Evolutionary conservation across 1,140 invertebrate genomes (phyloP).

Genomic region (Heliconius hewitsoni): DNA sequence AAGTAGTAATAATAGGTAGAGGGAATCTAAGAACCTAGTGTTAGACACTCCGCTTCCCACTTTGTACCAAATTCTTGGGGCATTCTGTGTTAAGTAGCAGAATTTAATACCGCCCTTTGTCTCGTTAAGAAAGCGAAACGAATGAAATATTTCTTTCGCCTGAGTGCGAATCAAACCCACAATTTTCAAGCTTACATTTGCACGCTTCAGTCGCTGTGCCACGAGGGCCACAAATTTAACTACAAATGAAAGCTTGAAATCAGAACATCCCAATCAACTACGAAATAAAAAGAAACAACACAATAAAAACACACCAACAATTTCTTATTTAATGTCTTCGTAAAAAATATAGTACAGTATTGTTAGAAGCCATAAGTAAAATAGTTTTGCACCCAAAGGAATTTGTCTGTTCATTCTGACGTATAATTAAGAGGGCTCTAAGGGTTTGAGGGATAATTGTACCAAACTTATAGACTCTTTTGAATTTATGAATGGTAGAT

Average conservation of each 20-base stretch:
- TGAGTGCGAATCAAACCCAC: no score
- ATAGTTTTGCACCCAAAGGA: constrained; percentile 12
- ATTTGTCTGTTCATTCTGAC: constrained; percentile 19
- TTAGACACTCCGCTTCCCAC: no score
- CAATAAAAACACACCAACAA: neutral
- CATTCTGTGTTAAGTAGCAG: no score
- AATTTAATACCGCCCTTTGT: no score
- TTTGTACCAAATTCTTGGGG: no score
- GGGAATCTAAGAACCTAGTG: no score
- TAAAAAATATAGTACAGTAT: neutral
- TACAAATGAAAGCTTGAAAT: no score
- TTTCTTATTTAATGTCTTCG: neutral
- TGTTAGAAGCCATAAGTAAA: constrained; percentile 1
- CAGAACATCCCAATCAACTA: neutral
- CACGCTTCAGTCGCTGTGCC: no score
- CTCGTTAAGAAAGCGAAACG: no score
- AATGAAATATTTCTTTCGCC: no score
- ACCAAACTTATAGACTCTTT: constrained; percentile 6
- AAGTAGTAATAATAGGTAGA: no score
- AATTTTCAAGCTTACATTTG: no score
- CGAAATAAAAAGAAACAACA: neutral
- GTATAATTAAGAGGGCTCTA: constrained; percentile 16
- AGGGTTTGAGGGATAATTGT: constrained; percentile 13
- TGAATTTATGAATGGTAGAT: neutral
- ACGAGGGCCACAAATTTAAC: neutral